Conservation (phyloP, 2,113 vertebrate species). For the Gnathonemus echidnorhynchus region DNA sequence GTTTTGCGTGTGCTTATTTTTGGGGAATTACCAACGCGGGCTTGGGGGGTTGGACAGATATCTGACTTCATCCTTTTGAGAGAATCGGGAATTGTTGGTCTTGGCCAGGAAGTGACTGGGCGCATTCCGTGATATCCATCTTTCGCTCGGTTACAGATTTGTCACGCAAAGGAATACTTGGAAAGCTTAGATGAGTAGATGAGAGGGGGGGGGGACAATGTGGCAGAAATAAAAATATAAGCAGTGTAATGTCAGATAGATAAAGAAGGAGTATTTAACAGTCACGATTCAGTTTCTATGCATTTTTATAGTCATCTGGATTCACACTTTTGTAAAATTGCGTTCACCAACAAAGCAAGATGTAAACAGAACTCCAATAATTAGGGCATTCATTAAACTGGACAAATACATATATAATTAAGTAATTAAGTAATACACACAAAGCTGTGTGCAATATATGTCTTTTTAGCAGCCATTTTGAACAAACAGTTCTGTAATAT, state of each 20-base stretch:
- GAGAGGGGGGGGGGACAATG: too few relatives aligned
- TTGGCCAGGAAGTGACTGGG: neutral
- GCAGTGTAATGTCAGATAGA: neutral
- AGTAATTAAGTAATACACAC: neutral
- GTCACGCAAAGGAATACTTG: neutral
- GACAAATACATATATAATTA: neutral
- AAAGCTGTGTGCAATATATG: neutral
- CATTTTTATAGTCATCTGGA: neutral
- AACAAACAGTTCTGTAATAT: neutral
- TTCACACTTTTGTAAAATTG: neutral
- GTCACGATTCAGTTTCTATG: neutral
- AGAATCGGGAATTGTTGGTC: neutral
- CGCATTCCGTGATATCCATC: neutral
- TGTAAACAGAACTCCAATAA: neutral
- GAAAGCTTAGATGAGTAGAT: neutral
- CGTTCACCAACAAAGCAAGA: neutral
- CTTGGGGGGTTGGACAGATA: neutral
- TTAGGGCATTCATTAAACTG: neutral
- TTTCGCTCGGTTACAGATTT: neutral
- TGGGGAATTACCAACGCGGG: neutral
- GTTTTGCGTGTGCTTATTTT: neutral
- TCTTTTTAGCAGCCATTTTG: neutral
- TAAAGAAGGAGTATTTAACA: neutral
- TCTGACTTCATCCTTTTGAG: slow-evolving; percentile 4
- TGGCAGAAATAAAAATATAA: neutral